These are phyloP conservation scores for Thalassarche chlororhynchos DNA, from an alignment of 2,113 vertebrate species.

Conservation along the genomic window DNA sequence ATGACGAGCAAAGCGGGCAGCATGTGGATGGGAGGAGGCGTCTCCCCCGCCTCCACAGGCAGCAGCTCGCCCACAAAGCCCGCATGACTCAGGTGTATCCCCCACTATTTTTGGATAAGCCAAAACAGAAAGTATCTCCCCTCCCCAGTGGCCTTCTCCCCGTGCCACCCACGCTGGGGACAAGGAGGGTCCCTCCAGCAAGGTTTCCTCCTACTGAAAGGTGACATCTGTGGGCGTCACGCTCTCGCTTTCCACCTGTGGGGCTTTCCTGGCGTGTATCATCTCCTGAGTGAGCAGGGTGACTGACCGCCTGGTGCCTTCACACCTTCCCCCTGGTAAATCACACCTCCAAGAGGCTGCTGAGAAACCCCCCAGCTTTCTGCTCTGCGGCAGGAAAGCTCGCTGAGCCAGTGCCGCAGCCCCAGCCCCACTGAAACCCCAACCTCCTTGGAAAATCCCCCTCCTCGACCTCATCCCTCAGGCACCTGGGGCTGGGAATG, in stretches of 20 bases:
- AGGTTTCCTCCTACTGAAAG: fast-evolving
- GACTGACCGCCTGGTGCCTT: neutral
- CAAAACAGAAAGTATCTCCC: neutral
- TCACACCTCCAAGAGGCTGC: too few species aligned
- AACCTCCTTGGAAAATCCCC: neutral
- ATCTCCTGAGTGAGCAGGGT: fast-evolving
- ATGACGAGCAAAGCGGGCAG: fast-evolving
- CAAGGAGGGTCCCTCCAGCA: fast-evolving
- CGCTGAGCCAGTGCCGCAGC: fast-evolving
- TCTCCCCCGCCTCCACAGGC: neutral
- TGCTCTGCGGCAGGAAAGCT: neutral
- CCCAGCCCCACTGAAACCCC: neutral
- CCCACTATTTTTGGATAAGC: neutral
- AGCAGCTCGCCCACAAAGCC: neutral
- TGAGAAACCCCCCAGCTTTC: neutral
- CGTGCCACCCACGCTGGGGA: fast-evolving
- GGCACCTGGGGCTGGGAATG: too few species aligned
- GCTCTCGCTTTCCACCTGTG: fast-evolving
- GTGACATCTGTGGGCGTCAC: fast-evolving
- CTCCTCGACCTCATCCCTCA: fast-evolving
- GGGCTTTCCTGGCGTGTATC: neutral
- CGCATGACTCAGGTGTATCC: fast-evolving
- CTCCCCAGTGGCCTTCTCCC: neutral
- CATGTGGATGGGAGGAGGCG: neutral
- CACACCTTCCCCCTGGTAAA: fast-evolving